Conservation (phyloP, 2,113 vertebrate genomes). For the Cynopterus brachyotis region DNA sequence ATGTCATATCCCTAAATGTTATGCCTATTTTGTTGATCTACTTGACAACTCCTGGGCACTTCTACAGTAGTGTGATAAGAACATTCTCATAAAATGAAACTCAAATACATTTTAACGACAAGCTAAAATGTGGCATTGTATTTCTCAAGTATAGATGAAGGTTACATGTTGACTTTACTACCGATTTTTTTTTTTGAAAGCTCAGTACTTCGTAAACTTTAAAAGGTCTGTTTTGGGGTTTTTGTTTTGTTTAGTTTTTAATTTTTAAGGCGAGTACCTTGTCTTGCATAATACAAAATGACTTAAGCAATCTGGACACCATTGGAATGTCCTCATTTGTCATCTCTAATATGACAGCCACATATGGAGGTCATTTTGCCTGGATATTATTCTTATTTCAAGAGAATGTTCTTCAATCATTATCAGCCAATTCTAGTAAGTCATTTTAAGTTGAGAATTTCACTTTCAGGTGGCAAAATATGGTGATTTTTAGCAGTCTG, state of each 20-base stretch:
- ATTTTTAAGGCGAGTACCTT: background rate
- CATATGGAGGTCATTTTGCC: background rate
- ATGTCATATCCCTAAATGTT: background rate
- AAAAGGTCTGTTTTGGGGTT: background rate
- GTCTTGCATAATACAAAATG: background rate
- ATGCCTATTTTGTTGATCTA: background rate
- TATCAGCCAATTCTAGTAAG: background rate
- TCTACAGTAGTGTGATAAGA: background rate
- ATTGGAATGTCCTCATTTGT: slow-evolving; percentile 35
- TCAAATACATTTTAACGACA: background rate
- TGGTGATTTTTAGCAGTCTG: background rate
- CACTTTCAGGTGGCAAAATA: background rate
- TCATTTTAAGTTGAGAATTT: background rate
- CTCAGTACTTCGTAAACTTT: slow-evolving; percentile 9
- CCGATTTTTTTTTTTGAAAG: background rate
- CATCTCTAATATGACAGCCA: slow-evolving; percentile 18
- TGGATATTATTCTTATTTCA: slow-evolving; percentile 12
- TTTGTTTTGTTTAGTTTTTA: background rate
- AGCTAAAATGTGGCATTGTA: background rate
- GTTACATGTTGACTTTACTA: background rate
- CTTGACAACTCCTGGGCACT: background rate
- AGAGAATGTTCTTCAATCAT: background rate
- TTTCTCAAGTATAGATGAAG: slow-evolving; percentile 27
- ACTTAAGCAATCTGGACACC: slow-evolving; percentile 44
- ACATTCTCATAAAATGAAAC: background rate